Conservation (phyloP, 53 echinoderm and acorn worm species). For the Astropecten irregularis region DNA sequence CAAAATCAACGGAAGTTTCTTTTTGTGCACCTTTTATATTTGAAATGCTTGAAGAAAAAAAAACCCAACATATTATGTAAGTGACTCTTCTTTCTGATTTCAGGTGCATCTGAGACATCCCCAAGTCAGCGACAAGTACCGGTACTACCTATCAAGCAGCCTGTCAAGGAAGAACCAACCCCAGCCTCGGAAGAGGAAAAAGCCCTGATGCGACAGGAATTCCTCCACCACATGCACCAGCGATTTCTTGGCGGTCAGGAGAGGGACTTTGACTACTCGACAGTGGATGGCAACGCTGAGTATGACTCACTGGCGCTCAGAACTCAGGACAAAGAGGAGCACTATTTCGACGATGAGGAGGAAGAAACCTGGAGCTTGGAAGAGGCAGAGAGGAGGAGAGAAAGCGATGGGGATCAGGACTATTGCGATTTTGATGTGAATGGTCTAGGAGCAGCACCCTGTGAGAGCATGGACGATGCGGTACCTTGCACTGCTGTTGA, state of each 20-base stretch:
- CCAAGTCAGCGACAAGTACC: neutral
- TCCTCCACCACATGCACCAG: slow-evolving; percentile 78
- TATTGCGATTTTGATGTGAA: neutral
- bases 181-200: slow-evolving; percentile 79
- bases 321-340: slow-evolving; percentile 86
- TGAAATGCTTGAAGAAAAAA: no score
- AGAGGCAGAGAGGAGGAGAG: neutral
- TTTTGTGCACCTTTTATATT: no score
- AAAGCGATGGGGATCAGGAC: neutral
- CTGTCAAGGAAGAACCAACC: slow-evolving; percentile 39
- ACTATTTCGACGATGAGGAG: slow-evolving; percentile 85
- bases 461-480: neutral
- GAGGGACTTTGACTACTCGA: slow-evolving; percentile 86
- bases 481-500: neutral
- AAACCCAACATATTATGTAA: no score
- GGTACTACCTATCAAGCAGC: no score
- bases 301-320: slow-evolving; percentile 87
- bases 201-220: slow-evolving; percentile 78
- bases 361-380: slow-evolving; percentile 11
- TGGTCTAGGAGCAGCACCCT: no score
- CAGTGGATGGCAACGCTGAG: slow-evolving; percentile 82
- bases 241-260: slow-evolving; percentile 85
- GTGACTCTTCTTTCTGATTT: neutral
- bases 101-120: slow-evolving; percentile 14
- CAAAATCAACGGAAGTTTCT: no score